Percentiles rank a stretch among this genome's conserved stretches.
These are phyloP conservation scores for Acomys russatus DNA, from an alignment of 2,797 vertebrate genomes.

Conservation along the genomic window DNA sequence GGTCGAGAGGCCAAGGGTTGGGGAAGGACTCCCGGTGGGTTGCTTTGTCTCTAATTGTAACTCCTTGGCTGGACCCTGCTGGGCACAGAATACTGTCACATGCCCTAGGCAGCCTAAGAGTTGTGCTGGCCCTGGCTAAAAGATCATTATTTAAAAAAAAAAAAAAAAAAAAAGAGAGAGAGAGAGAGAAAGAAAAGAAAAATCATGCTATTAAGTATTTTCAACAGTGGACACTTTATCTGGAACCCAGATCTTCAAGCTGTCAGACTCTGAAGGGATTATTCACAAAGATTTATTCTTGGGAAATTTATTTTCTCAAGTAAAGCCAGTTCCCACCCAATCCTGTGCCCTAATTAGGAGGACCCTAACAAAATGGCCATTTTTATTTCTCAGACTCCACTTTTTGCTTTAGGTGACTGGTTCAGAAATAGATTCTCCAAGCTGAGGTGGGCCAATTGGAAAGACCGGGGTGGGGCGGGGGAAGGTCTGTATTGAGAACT, in stretches of 20 bases:
- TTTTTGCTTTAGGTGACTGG: background rate
- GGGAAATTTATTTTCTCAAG: conserved; percentile 42
- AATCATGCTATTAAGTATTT: background rate
- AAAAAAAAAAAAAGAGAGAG: background rate
- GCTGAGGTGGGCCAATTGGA: background rate
- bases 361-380: background rate
- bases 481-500: background rate
- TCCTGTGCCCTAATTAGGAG: background rate
- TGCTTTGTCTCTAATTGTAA: background rate
- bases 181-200: background rate
- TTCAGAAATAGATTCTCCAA: background rate
- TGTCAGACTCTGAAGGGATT: conserved; percentile 22
- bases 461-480: too few relatives aligned
- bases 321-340: background rate
- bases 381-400: background rate
- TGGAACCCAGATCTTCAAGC: conserved; percentile 54
- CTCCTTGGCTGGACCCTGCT: background rate
- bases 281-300: conserved; percentile 45
- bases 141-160: background rate
- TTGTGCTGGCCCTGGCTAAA: background rate
- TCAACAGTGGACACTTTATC: background rate
- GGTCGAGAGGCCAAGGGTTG: background rate
- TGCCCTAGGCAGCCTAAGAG: background rate
- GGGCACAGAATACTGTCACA: background rate
- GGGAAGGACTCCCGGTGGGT: background rate